A percentile compares a stretch with the other conserved stretches of the same genome.
These are phyloP conservation scores for Neoniphon sammara DNA, from an alignment of 2,797 vertebrate genomes.

Conservation along the genomic window DNA sequence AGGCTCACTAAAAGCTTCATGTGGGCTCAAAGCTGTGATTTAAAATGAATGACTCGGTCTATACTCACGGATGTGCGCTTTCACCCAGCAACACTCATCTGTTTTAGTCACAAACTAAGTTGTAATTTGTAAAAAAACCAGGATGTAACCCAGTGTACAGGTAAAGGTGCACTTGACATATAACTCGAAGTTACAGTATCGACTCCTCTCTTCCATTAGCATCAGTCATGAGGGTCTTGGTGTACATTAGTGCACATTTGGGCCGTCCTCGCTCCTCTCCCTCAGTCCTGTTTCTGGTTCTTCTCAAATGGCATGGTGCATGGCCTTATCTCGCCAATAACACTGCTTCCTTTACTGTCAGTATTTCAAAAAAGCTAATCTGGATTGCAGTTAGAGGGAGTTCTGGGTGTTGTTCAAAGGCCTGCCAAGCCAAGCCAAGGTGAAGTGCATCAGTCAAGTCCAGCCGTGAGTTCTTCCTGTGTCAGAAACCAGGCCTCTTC, in stretches of 20 bases:
- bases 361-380: neutral
- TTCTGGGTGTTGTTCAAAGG: neutral
- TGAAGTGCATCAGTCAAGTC: neutral
- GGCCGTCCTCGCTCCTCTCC: constrained; percentile 1
- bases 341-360: constrained; percentile 2
- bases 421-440: constrained; percentile 3
- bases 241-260: constrained; percentile 29
- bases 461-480: neutral
- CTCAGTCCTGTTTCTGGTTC: constrained; percentile 46
- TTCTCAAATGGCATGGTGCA: constrained; percentile 37
- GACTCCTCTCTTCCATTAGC: constrained; percentile 37
- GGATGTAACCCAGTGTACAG: constrained; percentile 1
- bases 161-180: constrained; percentile 34
- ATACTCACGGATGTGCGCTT: constrained; percentile 22
- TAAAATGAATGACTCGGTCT: constrained; percentile 29
- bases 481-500: neutral
- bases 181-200: constrained; percentile 27
- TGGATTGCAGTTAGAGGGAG: neutral
- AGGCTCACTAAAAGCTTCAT: constrained; percentile 45
- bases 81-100: constrained; percentile 3
- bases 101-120: constrained; percentile 23
- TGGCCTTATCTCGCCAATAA: constrained; percentile 41
- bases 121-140: neutral
- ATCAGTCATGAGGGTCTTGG: constrained; percentile 31
- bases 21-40: constrained; percentile 29